Evolutionary conservation across 2,888 invertebrate genomes (phyloP), one percentile per base, ranked within the genome.

Genomic region (Lottia scabra): DNA sequence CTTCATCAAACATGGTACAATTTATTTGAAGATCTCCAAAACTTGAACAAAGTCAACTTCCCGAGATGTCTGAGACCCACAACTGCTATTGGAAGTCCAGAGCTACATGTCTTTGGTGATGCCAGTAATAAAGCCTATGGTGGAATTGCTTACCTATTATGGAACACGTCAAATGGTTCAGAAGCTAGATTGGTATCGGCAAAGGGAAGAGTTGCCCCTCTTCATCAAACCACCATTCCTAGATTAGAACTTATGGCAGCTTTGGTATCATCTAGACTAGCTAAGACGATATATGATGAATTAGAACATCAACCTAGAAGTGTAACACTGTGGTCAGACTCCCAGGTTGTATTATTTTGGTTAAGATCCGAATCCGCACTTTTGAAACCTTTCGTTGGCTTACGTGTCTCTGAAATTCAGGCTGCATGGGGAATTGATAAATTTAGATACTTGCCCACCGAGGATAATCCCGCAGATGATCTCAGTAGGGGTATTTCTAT

Each of bases 161-260:
- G 68, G 64, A 23, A 16, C 15, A 56, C 67, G 6, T 8, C 19
- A 15, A 56, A n/a, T 8, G 5, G 15, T 10, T 16, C 46, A 45
- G n/a, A 23, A 15, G 65, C 62, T 15, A 19, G 64, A n/a, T n/a
- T 72, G 5, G 48, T 72, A 13, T 38, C 65, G 0, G 65, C 73
- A 10, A 73, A 73, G 45, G 56, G 44, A 26, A 27, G 69, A 44
- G 73, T 73, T n/a, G 73, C 73, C 6, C 73, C 73, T 1, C 69
- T 69, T 27, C 56, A 26, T 12, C 65, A 73, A 65, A 56, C 56
- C 13, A 73, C 69, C 16, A 69, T 69, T 13, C 73, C 65, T 2
- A 63, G 69, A 62, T 43, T 70, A 27, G 69, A 69, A 23, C 44
- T 70, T 12, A 73, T 73, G 73, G 73, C 73, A 8, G 65, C 65